These are phyloP conservation scores for Heteromyza rotundicornis DNA, from an alignment of 2,888 invertebrate genomes.

Conservation along the genomic window DNA sequence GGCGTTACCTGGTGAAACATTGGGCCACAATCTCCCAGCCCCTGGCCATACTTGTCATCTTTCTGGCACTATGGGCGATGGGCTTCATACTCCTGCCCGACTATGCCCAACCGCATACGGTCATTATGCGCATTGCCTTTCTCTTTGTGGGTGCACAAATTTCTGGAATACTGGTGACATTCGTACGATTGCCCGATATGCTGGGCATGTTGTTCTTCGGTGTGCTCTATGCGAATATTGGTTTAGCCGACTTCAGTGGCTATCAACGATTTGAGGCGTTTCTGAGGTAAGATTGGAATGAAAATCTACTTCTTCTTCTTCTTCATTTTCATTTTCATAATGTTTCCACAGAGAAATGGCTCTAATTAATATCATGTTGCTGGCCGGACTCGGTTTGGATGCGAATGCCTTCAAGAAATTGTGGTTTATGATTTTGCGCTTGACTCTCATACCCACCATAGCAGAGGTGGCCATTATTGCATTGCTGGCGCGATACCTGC, in stretches of 20 bases:
- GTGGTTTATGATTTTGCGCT: constrained; percentile 65
- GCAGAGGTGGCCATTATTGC: constrained; percentile 66
- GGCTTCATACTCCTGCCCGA: constrained; percentile 56
- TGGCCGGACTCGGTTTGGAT: constrained; percentile 72
- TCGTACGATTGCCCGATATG: constrained; percentile 64
- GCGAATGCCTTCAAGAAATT: constrained; percentile 66
- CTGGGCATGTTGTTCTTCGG: constrained; percentile 71
- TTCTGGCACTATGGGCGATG: constrained; percentile 60
- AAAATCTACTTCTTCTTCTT: background rate
- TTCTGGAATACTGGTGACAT: constrained; percentile 54
- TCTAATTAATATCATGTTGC: constrained; percentile 69
- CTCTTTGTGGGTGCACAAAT: constrained; percentile 60
- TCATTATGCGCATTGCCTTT: constrained; percentile 58
- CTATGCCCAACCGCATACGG: constrained; percentile 49
- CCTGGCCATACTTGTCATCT: constrained; percentile 55
- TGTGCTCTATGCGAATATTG: constrained; percentile 65
- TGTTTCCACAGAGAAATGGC: constrained; percentile 67
- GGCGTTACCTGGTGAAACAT: constrained; percentile 52
- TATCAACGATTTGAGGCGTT: constrained; percentile 64
- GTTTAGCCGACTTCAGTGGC: constrained; percentile 62
- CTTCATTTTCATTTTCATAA: background rate
- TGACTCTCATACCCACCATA: constrained; percentile 69
- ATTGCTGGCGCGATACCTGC: constrained; percentile 65
- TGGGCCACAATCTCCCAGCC: constrained; percentile 58
- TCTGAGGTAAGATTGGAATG: constrained; percentile 60